A percentile compares a stretch with the other conserved stretches of the same genome.
Conservation (phyloP, 2,797 vertebrate genomes). For the Enteromius argenteus region DNA sequence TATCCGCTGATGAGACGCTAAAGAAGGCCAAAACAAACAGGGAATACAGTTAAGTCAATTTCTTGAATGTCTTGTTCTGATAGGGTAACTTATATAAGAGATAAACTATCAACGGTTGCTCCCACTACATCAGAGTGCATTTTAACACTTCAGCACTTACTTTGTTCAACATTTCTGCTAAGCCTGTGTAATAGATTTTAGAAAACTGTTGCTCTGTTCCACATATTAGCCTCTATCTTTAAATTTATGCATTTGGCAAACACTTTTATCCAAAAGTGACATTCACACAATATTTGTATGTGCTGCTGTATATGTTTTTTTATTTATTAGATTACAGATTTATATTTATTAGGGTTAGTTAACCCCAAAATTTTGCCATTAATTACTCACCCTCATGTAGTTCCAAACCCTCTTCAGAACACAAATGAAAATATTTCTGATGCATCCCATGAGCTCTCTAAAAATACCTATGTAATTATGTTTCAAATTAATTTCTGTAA, state of each 20-base stretch:
- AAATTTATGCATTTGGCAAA: background rate
- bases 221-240: background rate
- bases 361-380: too few relatives aligned
- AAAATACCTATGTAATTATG: too few relatives aligned
- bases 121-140: background rate
- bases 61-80: conserved; percentile 27
- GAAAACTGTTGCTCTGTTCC: background rate
- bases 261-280: background rate
- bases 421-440: too few relatives aligned
- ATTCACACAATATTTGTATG: background rate
- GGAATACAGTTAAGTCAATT: conserved; percentile 37
- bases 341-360: too few relatives aligned
- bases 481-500: too few relatives aligned
- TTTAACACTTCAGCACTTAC: background rate
- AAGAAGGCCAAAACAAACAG: conserved; percentile 54
- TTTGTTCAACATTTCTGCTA: background rate
- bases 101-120: background rate
- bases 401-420: too few relatives aligned
- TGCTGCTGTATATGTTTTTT: background rate
- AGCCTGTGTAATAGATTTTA: background rate
- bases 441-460: too few relatives aligned
- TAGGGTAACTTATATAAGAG: conserved; percentile 14
- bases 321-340: background rate
- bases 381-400: too few relatives aligned
- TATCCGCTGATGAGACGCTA: conserved; percentile 36